phyloP scores from a whole-genome alignment of 2,888 invertebrate genomes.

The Tipula lateralis region DNA sequence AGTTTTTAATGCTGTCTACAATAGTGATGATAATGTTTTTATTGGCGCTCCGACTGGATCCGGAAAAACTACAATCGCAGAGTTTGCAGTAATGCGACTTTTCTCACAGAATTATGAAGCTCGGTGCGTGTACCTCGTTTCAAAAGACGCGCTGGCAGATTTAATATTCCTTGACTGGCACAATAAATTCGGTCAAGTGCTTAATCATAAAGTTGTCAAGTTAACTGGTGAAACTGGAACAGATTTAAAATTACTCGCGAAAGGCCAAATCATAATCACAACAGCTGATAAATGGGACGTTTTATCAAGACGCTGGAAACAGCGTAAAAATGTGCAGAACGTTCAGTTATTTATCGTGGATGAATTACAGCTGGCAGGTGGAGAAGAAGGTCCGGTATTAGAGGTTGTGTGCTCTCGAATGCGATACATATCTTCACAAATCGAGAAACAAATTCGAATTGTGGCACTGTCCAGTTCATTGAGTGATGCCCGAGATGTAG shows the following conservation, averaged over 20 bases:
- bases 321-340: slow-evolving; percentile 96
- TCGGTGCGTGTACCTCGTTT: slow-evolving; percentile 89
- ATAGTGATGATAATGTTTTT: slow-evolving; percentile 96
- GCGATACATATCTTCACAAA: slow-evolving; percentile 95
- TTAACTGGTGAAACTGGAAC: slow-evolving; percentile 96
- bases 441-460: slow-evolving; percentile 83
- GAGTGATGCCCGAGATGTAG: slow-evolving; percentile 90
- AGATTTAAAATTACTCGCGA: slow-evolving; percentile 86
- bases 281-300: slow-evolving; percentile 99
- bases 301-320: slow-evolving; percentile 96
- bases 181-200: slow-evolving; percentile 70
- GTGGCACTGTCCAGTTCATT: slow-evolving; percentile 90
- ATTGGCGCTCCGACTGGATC: slow-evolving; percentile 90
- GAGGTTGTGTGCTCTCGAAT: slow-evolving; percentile 88
- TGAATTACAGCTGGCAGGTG: slow-evolving; percentile 86
- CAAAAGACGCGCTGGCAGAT: slow-evolving; percentile 87
- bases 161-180: slow-evolving; percentile 88
- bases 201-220: slow-evolving; percentile 79
- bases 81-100: slow-evolving; percentile 88
- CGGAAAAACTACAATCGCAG: slow-evolving; percentile 91
- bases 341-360: slow-evolving; percentile 95
- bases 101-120: slow-evolving; percentile 69
- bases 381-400: slow-evolving; percentile 87
- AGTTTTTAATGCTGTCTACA: slow-evolving; percentile 97
- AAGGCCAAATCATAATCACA: slow-evolving; percentile 93